A percentile compares a stretch with the other conserved stretches of the same genome.
phyloP scores from a whole-genome alignment of 2,113 vertebrate species.

The Baryphthengus martii region DNA sequence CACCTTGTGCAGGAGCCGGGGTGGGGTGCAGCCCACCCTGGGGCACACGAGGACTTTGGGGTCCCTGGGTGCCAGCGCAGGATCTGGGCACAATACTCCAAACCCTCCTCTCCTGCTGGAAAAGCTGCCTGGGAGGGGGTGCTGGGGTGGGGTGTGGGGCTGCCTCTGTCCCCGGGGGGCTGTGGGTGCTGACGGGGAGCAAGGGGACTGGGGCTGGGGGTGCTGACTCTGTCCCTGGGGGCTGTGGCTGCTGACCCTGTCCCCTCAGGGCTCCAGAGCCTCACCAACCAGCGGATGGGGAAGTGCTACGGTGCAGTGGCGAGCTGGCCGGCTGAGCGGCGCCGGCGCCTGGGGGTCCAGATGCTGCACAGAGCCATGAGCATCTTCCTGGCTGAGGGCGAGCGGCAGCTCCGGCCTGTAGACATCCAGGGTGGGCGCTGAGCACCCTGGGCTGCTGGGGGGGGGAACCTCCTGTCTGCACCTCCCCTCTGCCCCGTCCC shows the following conservation, averaged over 20 bases:
- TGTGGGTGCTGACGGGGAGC: neutral
- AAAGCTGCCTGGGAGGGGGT: neutral
- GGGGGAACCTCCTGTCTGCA: neutral
- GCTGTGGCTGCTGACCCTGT: neutral
- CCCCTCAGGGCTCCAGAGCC: constrained; percentile 22
- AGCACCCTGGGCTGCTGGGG: neutral
- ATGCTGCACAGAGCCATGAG: constrained; percentile 82
- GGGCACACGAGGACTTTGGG: neutral
- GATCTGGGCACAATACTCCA: neutral
- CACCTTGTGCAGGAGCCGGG: accelerated
- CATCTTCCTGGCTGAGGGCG: constrained; percentile 89
- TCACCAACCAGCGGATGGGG: constrained; percentile 89
- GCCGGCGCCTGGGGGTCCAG: constrained; percentile 80
- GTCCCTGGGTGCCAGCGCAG: accelerated
- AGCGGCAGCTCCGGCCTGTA: constrained; percentile 82
- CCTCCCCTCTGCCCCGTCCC: neutral
- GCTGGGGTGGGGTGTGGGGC: neutral
- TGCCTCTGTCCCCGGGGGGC: too few species aligned
- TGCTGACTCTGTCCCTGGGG: neutral
- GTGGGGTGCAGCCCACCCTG: neutral
- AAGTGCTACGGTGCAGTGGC: constrained; percentile 83
- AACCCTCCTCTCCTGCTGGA: neutral
- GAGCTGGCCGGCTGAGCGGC: constrained; percentile 74
- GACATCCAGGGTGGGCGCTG: constrained; percentile 76
- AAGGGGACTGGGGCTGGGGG: neutral